Conservation (phyloP, 2,888 invertebrate species). For the Scrobipalpa costella region DNA sequence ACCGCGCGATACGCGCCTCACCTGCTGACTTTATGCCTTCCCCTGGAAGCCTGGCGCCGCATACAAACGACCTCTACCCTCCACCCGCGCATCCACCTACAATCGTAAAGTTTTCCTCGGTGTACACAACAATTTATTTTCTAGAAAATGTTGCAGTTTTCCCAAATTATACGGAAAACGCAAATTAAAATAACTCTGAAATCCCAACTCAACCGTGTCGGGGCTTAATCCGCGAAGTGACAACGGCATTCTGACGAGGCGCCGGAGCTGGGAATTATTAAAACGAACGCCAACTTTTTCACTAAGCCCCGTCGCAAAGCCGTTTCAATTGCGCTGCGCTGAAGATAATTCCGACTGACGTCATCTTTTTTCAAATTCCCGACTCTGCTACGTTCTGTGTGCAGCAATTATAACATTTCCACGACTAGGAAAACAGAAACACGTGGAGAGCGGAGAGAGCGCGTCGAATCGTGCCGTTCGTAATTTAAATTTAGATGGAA, state of each 20-base stretch:
- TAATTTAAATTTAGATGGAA: constrained; percentile 82
- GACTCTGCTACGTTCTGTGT: constrained; percentile 76
- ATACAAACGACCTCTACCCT: constrained; percentile 70
- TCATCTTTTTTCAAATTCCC: constrained; percentile 81
- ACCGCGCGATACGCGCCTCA: constrained; percentile 72
- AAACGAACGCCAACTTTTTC: constrained; percentile 82
- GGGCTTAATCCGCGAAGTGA: constrained; percentile 81
- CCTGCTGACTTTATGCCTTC: constrained; percentile 74
- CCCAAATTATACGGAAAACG: constrained; percentile 69
- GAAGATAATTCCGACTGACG: constrained; percentile 81
- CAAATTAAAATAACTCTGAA: constrained; percentile 80
- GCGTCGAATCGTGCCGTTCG: constrained; percentile 74
- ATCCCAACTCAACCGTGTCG: constrained; percentile 80
- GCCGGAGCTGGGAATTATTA: constrained; percentile 81
- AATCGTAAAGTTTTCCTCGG: constrained; percentile 60
- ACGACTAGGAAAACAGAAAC: constrained; percentile 80
- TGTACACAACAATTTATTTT: constrained; percentile 45
- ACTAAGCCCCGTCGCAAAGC: constrained; percentile 81
- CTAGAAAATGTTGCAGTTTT: constrained; percentile 53
- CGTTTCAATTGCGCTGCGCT: constrained; percentile 81
- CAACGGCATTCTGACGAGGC: constrained; percentile 82
- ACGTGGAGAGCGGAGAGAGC: constrained; percentile 68
- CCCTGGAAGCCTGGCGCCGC: constrained; percentile 64
- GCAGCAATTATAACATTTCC: constrained; percentile 81
- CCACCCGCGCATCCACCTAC: constrained; percentile 51